Conservation (phyloP, 2,113 vertebrate species). For the Sinocyclocheilus maitianheensis region DNA sequence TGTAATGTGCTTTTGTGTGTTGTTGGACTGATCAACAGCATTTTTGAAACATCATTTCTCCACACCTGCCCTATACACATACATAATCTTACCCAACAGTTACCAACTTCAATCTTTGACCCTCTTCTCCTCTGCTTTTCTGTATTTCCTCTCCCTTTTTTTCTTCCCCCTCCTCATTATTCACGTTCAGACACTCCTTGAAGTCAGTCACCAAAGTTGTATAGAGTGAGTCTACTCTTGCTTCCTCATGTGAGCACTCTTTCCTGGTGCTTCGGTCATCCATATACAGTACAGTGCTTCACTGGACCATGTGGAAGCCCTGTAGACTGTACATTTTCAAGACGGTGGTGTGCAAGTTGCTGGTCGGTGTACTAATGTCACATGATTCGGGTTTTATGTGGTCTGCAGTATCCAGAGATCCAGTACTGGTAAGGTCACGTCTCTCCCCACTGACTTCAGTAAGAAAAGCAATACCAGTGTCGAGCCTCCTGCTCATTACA, state of each 20-base stretch:
- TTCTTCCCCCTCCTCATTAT: neutral
- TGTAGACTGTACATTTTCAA: neutral
- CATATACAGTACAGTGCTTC: too few relatives aligned
- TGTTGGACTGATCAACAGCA: too few relatives aligned
- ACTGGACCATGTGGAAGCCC: neutral
- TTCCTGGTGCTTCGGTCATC: neutral
- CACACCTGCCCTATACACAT: neutral
- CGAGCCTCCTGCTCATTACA: slow-evolving; percentile 37
- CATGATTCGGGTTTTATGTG: slow-evolving; percentile 8
- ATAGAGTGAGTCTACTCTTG: neutral
- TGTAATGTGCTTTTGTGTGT: too few relatives aligned
- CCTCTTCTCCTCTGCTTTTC: neutral
- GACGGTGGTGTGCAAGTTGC: neutral
- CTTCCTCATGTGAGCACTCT: neutral
- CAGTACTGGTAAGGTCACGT: neutral
- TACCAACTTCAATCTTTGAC: neutral
- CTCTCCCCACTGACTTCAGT: slow-evolving; percentile 5
- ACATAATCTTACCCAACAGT: slow-evolving; percentile 42
- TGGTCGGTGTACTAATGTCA: neutral
- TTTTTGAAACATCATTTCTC: neutral
- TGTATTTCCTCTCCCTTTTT: neutral
- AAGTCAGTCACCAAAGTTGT: neutral
- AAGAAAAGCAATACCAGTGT: slow-evolving; percentile 11
- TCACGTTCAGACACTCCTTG: neutral
- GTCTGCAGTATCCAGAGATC: neutral